Evolutionary conservation across 1,140 invertebrate genomes (phyloP), one percentile per base, ranked within the genome.

Genomic region (Panagrolaimus sp.): DNA sequence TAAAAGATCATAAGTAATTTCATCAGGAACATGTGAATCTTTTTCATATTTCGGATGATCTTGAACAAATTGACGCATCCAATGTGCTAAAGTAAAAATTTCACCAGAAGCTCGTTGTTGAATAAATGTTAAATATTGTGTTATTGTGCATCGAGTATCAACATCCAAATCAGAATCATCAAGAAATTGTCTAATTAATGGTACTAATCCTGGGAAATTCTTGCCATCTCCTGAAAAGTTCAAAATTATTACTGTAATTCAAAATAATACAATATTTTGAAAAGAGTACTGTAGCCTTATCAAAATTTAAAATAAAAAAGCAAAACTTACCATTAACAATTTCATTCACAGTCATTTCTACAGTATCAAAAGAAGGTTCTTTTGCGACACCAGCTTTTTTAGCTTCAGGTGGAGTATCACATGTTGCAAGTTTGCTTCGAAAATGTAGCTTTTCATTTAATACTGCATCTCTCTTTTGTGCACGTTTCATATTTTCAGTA

Each of bases 281-380:
- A n/a, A n/a, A n/a, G n/a, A n/a, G n/a, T n/a, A n/a, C n/a, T n/a
- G n/a, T n/a, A n/a, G n/a, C n/a, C n/a, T n/a, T n/a, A n/a, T n/a
- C n/a, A n/a, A n/a, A n/a, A n/a, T n/a, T n/a, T n/a, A n/a, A n/a
- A n/a, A n/a, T n/a, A n/a, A n/a, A n/a, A n/a, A n/a, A n/a, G n/a
- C n/a, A 92, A 91, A 86, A 7, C 31, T 92, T 95, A 78, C 95
- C 96, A 86, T 98, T 97, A 65, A 99, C 91, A 76, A 99, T 98
- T 86, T 98, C 92, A 84, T 96, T 88, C 62, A 97, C 88, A 3
- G 91, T 91, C 88, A 98, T 91, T 74, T 89, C 86, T 4, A 87
- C 86, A 78, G 79, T 78, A 27, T 80, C 78, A 44, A 70, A 46
- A 45, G 44, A 67, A n/a, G 71, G 72, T 11, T 76, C 68, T 51